Evolutionary conservation across 2,888 invertebrate species (phyloP), one percentile per base, ranked within the genome.

Genomic region (Acanthosepion pharaonis): DNA sequence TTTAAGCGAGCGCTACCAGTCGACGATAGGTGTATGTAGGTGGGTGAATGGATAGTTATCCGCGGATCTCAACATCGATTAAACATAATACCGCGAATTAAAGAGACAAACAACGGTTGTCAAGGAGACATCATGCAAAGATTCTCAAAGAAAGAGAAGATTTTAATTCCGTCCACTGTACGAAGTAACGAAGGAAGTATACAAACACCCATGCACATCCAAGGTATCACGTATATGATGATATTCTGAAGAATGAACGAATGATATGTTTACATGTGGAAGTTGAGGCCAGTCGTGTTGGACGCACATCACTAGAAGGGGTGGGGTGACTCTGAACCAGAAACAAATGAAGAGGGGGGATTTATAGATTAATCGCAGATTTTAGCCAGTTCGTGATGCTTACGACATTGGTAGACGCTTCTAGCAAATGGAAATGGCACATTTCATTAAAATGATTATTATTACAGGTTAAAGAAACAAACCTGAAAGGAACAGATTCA

Each of bases 381-480:
- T 59, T 59, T 59, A 23, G 59, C 59, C 59, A 33, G 78, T 33
- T 78, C 78, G 78, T 78, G 78, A 78, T 78, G 78, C 78, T 20
- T 11, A 11, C 15, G 78, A 23, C 78, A 78, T 78, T 78, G 59
- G 20, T 59, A 23, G 23, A 23, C 59, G 59, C 59, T 59, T 59
- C 59, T 5, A 59, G 59, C 59, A 59, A 59, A 59, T 59, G 78
- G 33, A 78, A 33, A 78, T 78, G 78, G n/a, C 78, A 78, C 33
- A 78, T 78, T 78, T 78, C 78, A 78, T 78, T 78, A 78, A 78
- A 78, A 78, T 78, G 78, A 78, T 78, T 78, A 78, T 78, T 78
- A 78, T 78, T 78, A 78, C 15, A 78, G 78, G 78, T 33, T 78
- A 78, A 33, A 33, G 78, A 78, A 78, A 78, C 78, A 15, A 78